Conservation (phyloP, 64 coral and sea anemone genomes). For the Catalaphyllia jardinei region DNA sequence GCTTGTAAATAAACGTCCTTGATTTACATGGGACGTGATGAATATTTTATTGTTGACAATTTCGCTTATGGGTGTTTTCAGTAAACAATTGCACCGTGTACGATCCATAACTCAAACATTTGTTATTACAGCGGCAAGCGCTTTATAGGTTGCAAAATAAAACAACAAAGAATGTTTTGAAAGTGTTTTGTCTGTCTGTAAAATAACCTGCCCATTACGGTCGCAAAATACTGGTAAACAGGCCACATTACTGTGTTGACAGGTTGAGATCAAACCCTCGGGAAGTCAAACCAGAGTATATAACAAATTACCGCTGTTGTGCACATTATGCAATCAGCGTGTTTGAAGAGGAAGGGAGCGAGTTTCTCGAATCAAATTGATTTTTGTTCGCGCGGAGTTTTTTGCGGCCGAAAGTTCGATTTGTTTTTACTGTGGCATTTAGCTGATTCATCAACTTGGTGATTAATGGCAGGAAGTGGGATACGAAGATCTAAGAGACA, state of each 20-base stretch:
- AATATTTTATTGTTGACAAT: slow-evolving; percentile 47
- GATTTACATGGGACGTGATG: slow-evolving; percentile 13
- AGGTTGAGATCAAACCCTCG: slow-evolving; percentile 10
- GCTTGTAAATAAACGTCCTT: background rate
- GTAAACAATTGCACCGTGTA: slow-evolving; percentile 33
- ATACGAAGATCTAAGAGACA: slow-evolving; percentile 31
- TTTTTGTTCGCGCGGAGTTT: background rate
- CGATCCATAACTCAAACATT: slow-evolving; percentile 6
- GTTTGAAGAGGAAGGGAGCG: background rate
- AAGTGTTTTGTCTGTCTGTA: slow-evolving; percentile 24
- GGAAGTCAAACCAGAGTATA: background rate
- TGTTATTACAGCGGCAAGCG: background rate
- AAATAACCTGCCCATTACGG: slow-evolving; percentile 21
- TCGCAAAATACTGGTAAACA: background rate
- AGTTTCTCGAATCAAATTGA: background rate
- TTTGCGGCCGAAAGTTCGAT: background rate
- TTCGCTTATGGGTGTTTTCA: slow-evolving; percentile 32
- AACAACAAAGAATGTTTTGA: slow-evolving; percentile 29
- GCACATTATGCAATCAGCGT: too few species aligned
- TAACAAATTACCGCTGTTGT: background rate
- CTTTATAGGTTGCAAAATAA: slow-evolving; percentile 18
- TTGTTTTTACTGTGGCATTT: slow-evolving; percentile 13
- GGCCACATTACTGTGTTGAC: slow-evolving; percentile 9
- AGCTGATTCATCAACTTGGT: slow-evolving; percentile 16
- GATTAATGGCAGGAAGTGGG: slow-evolving; percentile 53